Conservation (phyloP, 2,797 vertebrate genomes). For the Chelon labrosus region DNA sequence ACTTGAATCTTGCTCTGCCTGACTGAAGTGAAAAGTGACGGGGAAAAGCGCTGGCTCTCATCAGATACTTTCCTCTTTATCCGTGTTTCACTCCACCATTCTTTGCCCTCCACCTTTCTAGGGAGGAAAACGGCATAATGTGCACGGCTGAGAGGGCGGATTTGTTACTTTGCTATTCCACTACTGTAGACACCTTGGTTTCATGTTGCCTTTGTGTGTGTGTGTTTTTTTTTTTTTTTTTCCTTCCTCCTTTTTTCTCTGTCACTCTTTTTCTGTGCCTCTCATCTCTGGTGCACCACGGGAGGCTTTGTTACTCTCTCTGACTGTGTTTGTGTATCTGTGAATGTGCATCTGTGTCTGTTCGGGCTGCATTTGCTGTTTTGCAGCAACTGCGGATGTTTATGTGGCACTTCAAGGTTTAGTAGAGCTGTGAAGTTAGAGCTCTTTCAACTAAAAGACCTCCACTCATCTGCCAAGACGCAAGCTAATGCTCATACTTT, state of each 20-base stretch:
- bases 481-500: background rate
- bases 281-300: conserved; percentile 55
- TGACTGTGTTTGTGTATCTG: conserved; percentile 9
- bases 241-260: conserved; percentile 37
- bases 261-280: conserved; percentile 46
- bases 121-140: conserved; percentile 38
- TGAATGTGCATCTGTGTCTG: background rate
- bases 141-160: conserved; percentile 22
- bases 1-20: conserved; percentile 32
- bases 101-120: conserved; percentile 26
- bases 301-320: conserved; percentile 52
- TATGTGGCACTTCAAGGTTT: conserved; percentile 13
- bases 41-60: conserved; percentile 49
- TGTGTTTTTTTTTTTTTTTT: conserved; percentile 15
- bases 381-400: background rate
- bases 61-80: conserved; percentile 51
- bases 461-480: conserved; percentile 8
- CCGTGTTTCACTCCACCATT: conserved; percentile 12
- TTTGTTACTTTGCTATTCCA: conserved; percentile 53
- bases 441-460: conserved; percentile 33
- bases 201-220: conserved; percentile 42
- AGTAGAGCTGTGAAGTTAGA: conserved; percentile 28
- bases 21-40: conserved; percentile 42
- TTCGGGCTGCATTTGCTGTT: conserved; percentile 12
- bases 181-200: conserved; percentile 44